Conservation (phyloP, 2,113 vertebrate species). For the Arizona elegans region DNA sequence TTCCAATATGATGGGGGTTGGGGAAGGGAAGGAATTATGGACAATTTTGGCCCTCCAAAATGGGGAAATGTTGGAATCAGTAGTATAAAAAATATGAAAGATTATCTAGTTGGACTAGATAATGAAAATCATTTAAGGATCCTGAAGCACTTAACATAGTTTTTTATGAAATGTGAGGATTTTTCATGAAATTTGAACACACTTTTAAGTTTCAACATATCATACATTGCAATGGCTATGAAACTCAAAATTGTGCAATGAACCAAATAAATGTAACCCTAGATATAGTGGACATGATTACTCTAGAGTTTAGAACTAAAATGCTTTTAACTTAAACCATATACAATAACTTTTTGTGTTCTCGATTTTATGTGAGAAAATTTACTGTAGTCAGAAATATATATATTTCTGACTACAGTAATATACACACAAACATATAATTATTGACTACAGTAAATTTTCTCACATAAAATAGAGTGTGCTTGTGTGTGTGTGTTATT, state of each 20-base stretch:
- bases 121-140: background rate
- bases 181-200: background rate
- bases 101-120: background rate
- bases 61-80: background rate
- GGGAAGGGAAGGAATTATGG: background rate
- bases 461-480: too few species aligned
- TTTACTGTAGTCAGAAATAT: background rate
- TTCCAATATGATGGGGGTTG: background rate
- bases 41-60: background rate
- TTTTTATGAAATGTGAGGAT: background rate
- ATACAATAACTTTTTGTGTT: background rate
- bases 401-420: too few species aligned
- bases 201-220: background rate
- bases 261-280: background rate
- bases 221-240: background rate
- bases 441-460: too few species aligned
- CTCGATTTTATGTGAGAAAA: background rate
- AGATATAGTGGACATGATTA: background rate
- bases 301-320: background rate
- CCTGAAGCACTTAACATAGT: background rate
- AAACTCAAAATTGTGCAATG: background rate
- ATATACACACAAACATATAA: too few species aligned
- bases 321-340: background rate
- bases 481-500: background rate
- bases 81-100: background rate